Conservation (phyloP, 2,888 invertebrate species). For the Campoplex capitator region DNA sequence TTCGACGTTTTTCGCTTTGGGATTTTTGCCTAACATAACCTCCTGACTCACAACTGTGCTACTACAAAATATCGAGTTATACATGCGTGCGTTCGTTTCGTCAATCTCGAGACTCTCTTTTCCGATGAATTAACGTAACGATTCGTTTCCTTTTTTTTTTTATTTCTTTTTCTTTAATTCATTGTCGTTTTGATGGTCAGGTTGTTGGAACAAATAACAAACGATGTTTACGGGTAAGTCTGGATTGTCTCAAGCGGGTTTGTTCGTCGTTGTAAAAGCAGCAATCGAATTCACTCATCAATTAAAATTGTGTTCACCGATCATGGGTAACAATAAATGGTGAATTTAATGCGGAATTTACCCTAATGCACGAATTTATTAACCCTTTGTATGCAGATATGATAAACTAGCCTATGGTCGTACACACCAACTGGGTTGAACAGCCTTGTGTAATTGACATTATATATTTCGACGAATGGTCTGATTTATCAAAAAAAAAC, state of each 20-base stretch:
- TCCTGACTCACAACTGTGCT: conserved; percentile 39
- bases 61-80: conserved; percentile 30
- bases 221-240: not conserved
- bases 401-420: not conserved
- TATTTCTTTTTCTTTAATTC: not conserved
- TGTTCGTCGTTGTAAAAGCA: not conserved
- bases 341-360: not conserved
- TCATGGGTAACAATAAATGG: not conserved
- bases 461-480: not conserved
- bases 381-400: not conserved
- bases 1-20: conserved; percentile 66
- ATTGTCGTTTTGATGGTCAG: not conserved
- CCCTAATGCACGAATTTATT: not conserved
- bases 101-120: not conserved
- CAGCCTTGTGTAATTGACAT: not conserved
- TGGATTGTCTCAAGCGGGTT: not conserved
- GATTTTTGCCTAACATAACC: conserved; percentile 65
- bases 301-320: not conserved
- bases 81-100: conserved; percentile 30
- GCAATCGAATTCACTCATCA: not conserved
- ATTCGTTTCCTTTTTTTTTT: not conserved
- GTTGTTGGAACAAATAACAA: not conserved
- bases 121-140: not conserved
- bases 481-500: not conserved
- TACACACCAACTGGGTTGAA: not conserved